Evolutionary conservation across 2,888 invertebrate genomes (phyloP), one percentile per base, ranked within the genome.

Genomic region (Muscina levida): DNA sequence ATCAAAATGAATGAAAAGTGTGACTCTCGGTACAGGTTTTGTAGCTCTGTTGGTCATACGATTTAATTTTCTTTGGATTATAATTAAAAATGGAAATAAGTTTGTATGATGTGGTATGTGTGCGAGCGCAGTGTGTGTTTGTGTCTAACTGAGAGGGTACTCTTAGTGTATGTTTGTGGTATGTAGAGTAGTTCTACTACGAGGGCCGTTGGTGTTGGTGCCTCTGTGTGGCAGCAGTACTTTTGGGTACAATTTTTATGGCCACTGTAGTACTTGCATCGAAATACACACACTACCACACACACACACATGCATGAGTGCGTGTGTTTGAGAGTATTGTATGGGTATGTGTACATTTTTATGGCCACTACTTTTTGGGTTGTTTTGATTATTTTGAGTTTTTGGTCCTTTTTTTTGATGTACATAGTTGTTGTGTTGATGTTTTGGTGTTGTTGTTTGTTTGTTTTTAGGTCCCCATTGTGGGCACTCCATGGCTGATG

Each of bases 11-110:
- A 19, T 53, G 19, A 22, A 62, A 44, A 17, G 44, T 62, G 44
- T 42, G 62, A 62, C 62, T 31, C 13, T 15, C 24, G 17, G 5
- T 17, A 6, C 10, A 2, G 22, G 15, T 24, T 72, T 62, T 31
- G 31, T 51, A 19, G 22, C 19, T 51, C 51, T n/a, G 44, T 10
- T 37, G 37, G 73, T 72, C 71, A 67, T 53, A 71, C 59, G 44
- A 74, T 75, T 79, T 75, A 66, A 75, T 72, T 74, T 74, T 59
- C 67, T 75, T 71, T 57, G 39, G 56, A 39, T 74, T 79, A 67
- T 74, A 79, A 74, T 74, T 79, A 71, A 71, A 71, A 70, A 56
- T 48, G 57, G 44, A 68, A 65, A 37, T 17, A 71, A 65, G 37
- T 57, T 13, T 57, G 57, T n/a, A 6, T n/a, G n/a, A n/a, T 48